Evolutionary conservation across 1,140 invertebrate species (phyloP), one percentile per base, ranked within the genome.

Genomic region (Ephestia elutella): DNA sequence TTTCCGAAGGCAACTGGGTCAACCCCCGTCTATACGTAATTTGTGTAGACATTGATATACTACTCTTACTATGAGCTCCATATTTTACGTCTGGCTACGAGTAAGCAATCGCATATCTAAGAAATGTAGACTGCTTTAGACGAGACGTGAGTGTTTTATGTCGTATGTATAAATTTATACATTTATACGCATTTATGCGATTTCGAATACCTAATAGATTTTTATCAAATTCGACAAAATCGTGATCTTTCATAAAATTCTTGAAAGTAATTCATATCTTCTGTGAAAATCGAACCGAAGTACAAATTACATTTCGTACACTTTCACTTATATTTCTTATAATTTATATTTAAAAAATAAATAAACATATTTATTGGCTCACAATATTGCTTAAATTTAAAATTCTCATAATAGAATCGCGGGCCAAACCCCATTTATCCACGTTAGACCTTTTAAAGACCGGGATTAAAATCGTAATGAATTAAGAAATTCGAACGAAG

Each of bases 401-500:
- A 50, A 1, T 13, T 50, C 32, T 59, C 11, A 30, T 54, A 28
- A 28, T 11, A 19, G 49, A 50, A n/a, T n/a, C 18, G 8, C 49
- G 21, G 21, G 4, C 49, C 5, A 49, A 48, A 50, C 18, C 18
- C 49, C 15, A 50, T 21, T 50, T 21, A 50, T 50, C 49, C 38
- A 44, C 38, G 38, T 50, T 25, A n/a, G 51, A 32, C 51, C 51
- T 30, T 54, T 51, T 10, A 50, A 50, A 55, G 54, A 38, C 35
- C 15, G 17, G 17, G 54, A 55, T 55, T 55, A 49, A 30, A 57
- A 54, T 54, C 49, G 32, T 53, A 51, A 56, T 35, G 32, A 44
- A 61, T 61, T 44, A 51, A 54, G 49, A 51, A 51, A 53, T 49
- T 53, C 32, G 49, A 56, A 35, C 44, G 57, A 55, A 55, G 54